Base-by-base conservation (phyloP, 2,888 invertebrate genomes). In the Polydesmus complanatus region DNA sequence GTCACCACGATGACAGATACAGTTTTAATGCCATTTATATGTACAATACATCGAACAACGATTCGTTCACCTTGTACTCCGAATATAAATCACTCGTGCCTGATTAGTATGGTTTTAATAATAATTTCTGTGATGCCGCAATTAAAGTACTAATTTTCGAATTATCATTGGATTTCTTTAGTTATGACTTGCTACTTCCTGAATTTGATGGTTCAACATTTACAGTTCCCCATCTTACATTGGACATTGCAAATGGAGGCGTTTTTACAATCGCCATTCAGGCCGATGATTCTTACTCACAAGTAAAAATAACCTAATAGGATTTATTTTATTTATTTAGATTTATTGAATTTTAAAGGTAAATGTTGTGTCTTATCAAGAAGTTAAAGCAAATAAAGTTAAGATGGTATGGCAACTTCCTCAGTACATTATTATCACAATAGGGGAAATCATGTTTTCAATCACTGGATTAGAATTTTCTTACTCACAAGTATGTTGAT, bases 381-480 rank as follows among this genome's bases (percentile, higher is more conserved):
- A 61, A 26, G 57, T 61, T 25, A 1, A 50, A 22, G 80, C 86
- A 0, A 90, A 88, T 72, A 80, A 81, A 1, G 73, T 94, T 1
- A 86, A 88, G 68, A 88, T 95, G 70, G 72, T 89, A 2, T 88
- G 84, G 85, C 81, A 93, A 69, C 71, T 96, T 22, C 96, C 96
- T 0, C 97, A 97, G 73, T 95, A 94, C 71, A 75, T 95, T 56
- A 78, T 95, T 19, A 86, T 98, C 69, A 94, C 96, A 0, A 81
- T 86, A 69, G 96, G 85, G 0, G 97, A 98, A 75, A 87, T 97
- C 51, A 87, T 97, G 84, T 93, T 95, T 73, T 91, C 94, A 0
- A 86, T 97, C 26, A 95, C 96, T 0, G 96, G 96, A 0, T 77
- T 97, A 23, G 89, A 93, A 72, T 97, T 98, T 75, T 89, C 95